Conservation (phyloP, 2,113 vertebrate species). For the Zosterops pallidus region DNA sequence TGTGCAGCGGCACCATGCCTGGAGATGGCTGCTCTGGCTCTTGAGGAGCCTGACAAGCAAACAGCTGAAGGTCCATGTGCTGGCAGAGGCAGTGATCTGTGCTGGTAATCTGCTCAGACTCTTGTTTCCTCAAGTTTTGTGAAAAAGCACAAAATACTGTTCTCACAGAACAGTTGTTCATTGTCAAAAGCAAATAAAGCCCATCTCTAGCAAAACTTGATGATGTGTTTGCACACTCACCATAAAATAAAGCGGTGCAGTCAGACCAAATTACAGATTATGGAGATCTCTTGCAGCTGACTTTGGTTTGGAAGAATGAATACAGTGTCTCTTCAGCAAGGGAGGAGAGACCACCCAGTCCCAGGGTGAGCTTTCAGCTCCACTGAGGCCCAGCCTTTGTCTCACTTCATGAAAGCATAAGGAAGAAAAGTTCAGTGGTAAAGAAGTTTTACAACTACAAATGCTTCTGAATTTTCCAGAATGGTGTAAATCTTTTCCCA, state of each 20-base stretch:
- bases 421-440: not conserved
- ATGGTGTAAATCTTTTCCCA: not conserved
- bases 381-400: not conserved
- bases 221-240: accelerated
- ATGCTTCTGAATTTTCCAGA: not conserved
- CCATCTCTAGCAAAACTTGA: not conserved
- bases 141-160: not conserved
- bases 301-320: not conserved
- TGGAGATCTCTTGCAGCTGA: not conserved
- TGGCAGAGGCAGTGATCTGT: not conserved
- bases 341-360: not conserved
- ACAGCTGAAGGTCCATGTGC: not conserved
- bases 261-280: not conserved
- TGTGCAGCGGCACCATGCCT: accelerated
- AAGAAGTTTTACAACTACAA: not conserved
- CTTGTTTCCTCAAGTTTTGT: not conserved
- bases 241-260: accelerated
- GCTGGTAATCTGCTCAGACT: not conserved
- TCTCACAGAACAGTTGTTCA: not conserved
- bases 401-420: not conserved
- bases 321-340: not conserved
- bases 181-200: not conserved
- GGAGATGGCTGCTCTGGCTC: not conserved
- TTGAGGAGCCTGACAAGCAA: not conserved
- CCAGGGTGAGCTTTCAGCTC: not conserved